phyloP scores from a whole-genome alignment of 2,888 invertebrate genomes.

The Drosophila kambysellisi region DNA sequence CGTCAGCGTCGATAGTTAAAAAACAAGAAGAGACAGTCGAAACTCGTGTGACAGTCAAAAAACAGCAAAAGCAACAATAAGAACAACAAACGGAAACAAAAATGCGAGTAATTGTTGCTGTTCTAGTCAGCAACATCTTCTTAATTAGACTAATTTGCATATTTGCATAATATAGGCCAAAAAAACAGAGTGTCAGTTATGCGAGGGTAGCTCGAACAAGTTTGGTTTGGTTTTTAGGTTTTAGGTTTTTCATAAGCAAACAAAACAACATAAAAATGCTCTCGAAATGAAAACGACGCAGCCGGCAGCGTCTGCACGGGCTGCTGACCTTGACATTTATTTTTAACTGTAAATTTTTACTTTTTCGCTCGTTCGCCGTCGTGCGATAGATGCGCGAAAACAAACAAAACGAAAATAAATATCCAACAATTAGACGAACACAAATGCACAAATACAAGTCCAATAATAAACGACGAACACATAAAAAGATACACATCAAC shows the following conservation, averaged over 20 bases:
- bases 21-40: constrained; percentile 34
- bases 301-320: constrained; percentile 13
- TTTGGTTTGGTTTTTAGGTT: constrained; percentile 11
- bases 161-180: constrained; percentile 27
- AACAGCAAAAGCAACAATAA: constrained; percentile 16
- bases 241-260: constrained; percentile 24
- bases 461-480: constrained; percentile 25
- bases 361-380: constrained; percentile 51
- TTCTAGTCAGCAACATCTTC: constrained; percentile 39
- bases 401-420: constrained; percentile 24
- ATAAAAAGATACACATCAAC: constrained; percentile 17
- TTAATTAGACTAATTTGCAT: constrained; percentile 51
- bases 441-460: constrained; percentile 15
- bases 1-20: constrained; percentile 39
- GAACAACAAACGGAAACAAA: constrained; percentile 55
- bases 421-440: constrained; percentile 12
- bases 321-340: constrained; percentile 83
- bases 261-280: constrained; percentile 42
- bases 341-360: constrained; percentile 76
- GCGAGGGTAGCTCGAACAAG: constrained; percentile 30
- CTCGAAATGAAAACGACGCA: constrained; percentile 25
- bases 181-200: constrained; percentile 12
- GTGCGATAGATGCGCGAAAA: constrained; percentile 30
- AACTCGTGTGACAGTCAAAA: constrained; percentile 27
- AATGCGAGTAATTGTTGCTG: constrained; percentile 35